Percentiles rank a stretch among this genome's conserved stretches.
These are phyloP conservation scores for Onychomys torridus DNA, from an alignment of 2,797 vertebrate species.

Conservation along the genomic window DNA sequence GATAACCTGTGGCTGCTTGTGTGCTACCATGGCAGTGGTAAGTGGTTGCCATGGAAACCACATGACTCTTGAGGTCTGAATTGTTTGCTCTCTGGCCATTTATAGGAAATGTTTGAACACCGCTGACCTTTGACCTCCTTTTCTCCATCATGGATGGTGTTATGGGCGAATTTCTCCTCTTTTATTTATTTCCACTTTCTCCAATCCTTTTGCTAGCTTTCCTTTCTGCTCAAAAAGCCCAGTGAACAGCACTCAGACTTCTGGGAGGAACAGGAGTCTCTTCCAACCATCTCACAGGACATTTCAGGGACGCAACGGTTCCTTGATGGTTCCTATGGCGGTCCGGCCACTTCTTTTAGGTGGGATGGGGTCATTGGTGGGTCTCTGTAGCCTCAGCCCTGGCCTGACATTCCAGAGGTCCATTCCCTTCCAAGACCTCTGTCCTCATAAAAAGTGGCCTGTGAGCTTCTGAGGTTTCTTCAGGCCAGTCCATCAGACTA, in stretches of 20 bases:
- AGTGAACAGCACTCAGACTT: not conserved
- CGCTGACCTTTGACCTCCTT: not conserved
- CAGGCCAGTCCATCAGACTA: not conserved
- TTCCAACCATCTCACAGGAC: not conserved
- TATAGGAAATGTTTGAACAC: not conserved
- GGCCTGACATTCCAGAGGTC: not conserved
- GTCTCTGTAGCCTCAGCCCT: not conserved
- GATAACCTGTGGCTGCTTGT: not conserved
- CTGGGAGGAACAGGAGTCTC: not conserved
- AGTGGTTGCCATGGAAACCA: not conserved
- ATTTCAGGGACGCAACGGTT: not conserved
- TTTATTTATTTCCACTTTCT: rapidly evolving
- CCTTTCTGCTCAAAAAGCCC: not conserved
- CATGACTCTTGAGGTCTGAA: not conserved
- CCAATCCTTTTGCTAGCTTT: not conserved
- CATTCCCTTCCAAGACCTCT: not conserved
- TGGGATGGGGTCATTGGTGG: not conserved
- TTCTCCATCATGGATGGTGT: not conserved
- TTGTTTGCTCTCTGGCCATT: not conserved
- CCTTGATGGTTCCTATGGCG: not conserved
- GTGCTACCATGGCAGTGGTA: not conserved
- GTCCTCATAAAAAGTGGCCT: not conserved
- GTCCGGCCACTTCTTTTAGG: not conserved
- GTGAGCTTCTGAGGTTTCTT: not conserved
- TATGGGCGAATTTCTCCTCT: not conserved